Evolutionary conservation across 53 echinoderm and acorn worm genomes (phyloP).

Genomic region (Echinarachnius parma): DNA sequence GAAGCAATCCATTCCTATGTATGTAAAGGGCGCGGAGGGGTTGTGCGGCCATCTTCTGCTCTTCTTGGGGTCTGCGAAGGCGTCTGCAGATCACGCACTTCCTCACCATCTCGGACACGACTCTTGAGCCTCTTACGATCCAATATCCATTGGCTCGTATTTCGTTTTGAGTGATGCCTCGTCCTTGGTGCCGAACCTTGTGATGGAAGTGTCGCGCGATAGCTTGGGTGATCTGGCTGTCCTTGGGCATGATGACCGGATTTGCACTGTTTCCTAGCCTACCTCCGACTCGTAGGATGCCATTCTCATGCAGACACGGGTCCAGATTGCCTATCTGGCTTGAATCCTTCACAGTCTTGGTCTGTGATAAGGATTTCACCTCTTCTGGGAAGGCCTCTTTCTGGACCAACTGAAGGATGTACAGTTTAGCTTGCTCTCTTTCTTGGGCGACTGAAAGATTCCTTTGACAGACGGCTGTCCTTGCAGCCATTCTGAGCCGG

Average conservation of each 20-base stretch:
- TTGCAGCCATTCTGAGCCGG: not conserved
- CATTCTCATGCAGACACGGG: not conserved
- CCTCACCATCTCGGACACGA: constrained; percentile 16
- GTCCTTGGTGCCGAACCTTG: constrained; percentile 42
- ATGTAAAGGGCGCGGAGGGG: constrained; percentile 48
- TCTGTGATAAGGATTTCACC: not conserved
- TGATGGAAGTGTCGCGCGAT: constrained; percentile 44
- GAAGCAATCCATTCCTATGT: constrained; percentile 54
- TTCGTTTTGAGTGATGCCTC: constrained; percentile 44
- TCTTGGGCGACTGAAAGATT: not conserved
- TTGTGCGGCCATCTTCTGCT: too few relatives aligned
- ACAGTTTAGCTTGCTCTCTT: constrained; percentile 3
- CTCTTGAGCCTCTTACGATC: constrained; percentile 24
- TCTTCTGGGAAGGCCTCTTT: constrained; percentile 30
- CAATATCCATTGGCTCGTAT: constrained; percentile 50
- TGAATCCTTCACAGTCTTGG: not conserved
- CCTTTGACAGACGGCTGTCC: not conserved
- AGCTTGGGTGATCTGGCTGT: too few relatives aligned
- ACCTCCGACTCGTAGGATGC: not conserved
- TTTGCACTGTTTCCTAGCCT: not conserved
- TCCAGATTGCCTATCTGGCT: not conserved
- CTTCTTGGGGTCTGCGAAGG: constrained; percentile 30
- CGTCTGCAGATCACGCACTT: constrained; percentile 38
- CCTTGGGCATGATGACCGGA: not conserved
- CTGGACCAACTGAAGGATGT: constrained; percentile 30